Evolutionary conservation across 2,888 invertebrate genomes (phyloP).

Genomic region (Pyralis farinalis): DNA sequence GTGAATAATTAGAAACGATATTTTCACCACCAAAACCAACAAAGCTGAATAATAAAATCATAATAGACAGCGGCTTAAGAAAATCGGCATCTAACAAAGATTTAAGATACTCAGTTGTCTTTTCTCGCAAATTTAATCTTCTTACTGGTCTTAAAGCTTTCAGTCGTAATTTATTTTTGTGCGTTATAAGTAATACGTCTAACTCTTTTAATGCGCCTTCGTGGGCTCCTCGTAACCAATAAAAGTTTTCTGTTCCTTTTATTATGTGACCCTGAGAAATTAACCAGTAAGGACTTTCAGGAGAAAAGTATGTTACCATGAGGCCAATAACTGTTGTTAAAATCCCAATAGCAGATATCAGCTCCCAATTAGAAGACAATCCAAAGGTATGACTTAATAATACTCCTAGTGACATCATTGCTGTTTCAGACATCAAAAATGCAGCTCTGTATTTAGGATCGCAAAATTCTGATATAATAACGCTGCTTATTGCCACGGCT

Average conservation of each 20-base stretch:
- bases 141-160: constrained; percentile 23
- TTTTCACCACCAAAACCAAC: constrained; percentile 26
- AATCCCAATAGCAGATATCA: constrained; percentile 21
- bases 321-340: constrained; percentile 15
- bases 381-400: constrained; percentile 23
- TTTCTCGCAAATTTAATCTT: constrained; percentile 16
- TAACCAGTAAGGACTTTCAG: constrained; percentile 29
- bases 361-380: constrained; percentile 17
- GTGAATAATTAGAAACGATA: constrained; percentile 19
- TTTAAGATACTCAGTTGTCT: constrained; percentile 17
- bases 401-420: constrained; percentile 26
- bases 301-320: constrained; percentile 18
- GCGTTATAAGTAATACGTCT: constrained; percentile 19
- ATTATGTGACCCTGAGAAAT: constrained; percentile 22
- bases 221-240: constrained; percentile 21
- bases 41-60: constrained; percentile 27
- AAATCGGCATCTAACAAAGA: constrained; percentile 26
- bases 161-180: constrained; percentile 22
- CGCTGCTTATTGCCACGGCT: constrained; percentile 24
- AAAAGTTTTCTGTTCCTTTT: constrained; percentile 22
- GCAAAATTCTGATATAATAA: constrained; percentile 24
- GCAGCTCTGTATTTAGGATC: constrained; percentile 22
- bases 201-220: constrained; percentile 23
- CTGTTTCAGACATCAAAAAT: constrained; percentile 25
- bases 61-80: constrained; percentile 26